phyloP scores from a whole-genome alignment of 2,113 vertebrate genomes.

The Microtus richardsoni region DNA sequence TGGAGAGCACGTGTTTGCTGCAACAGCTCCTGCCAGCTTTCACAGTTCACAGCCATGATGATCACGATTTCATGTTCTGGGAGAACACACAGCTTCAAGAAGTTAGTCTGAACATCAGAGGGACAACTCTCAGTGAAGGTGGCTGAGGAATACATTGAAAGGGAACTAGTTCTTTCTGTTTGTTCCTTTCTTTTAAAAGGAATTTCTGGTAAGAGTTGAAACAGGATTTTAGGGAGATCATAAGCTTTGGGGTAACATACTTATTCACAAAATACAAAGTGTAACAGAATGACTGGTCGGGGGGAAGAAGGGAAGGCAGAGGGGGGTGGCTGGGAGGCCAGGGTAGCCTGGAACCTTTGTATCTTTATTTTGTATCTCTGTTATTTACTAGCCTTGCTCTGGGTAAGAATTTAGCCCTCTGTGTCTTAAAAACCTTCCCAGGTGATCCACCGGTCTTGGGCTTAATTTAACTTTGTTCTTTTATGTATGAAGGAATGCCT shows the following conservation, averaged over 20 bases:
- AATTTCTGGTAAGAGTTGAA: neutral
- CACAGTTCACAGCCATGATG: slow-evolving; percentile 75
- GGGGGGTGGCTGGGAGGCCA: neutral
- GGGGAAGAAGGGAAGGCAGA: neutral
- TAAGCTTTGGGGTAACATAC: neutral
- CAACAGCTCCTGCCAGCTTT: slow-evolving; percentile 74
- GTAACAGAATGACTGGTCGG: neutral
- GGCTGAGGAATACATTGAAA: neutral
- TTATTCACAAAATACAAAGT: neutral
- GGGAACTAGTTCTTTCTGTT: neutral
- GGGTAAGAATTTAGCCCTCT: neutral
- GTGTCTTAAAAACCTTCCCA: neutral
- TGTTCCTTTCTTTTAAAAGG: neutral
- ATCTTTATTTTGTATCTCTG: neutral
- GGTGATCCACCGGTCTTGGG: neutral
- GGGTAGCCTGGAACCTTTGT: neutral
- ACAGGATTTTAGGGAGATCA: neutral
- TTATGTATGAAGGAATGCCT: neutral
- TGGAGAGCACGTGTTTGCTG: slow-evolving; percentile 78
- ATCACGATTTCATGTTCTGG: slow-evolving; percentile 74
- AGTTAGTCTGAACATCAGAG: neutral
- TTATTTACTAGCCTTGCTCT: neutral
- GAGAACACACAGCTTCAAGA: slow-evolving; percentile 53
- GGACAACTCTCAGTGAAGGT: neutral
- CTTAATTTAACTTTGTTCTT: neutral